Base-by-base conservation (phyloP, 2,888 invertebrate genomes). In the Drosophila hawaiiensis region DNA sequence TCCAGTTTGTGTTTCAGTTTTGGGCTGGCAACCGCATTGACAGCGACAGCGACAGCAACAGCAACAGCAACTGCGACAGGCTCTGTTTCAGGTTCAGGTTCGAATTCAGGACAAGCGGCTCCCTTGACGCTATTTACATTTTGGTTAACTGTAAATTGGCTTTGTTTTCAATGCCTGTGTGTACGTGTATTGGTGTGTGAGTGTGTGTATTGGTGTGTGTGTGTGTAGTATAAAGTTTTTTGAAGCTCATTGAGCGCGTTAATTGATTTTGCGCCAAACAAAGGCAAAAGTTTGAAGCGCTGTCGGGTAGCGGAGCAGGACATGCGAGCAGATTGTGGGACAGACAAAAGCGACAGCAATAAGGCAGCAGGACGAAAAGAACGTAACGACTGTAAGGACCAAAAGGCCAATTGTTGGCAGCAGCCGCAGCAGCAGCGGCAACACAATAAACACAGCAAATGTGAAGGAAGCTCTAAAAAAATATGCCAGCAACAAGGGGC, bases 91-190 rank as follows among this genome's bases (percentile, higher is more conserved):
- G 59, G 39, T 41, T 43, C 52, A 54, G 74, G 71, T 67, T 39
- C 47, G 50, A 59, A 68, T 64, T 70, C 59, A 65, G 64, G 54
- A 78, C 64, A 37, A 52, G 72, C 68, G 68, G 68, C 67, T 82
- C 72, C 88, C 79, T 68, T 65, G 75, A 70, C 73, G 86, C 74
- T 84, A 87, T 87, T 87, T 75, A 89, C 60, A 88, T 86, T 73
- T 87, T 87, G 87, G 87, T 90, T 87, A 87, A 87, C 90, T 87
- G 87, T 90, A 87, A 87, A 87, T 87, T 87, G 87, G 90, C 87
- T 83, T 72, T 83, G 78, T 69, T 41, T 60, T 58, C 55, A 14
- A 54, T 71, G 76, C 69, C 56, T 58, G 60, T 56, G 39, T 49
- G n/a, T 16, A 37, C 29, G 47, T 31, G 41, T 53, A 16, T 25